These are phyloP conservation scores for Fragariocoptes setiger DNA, from an alignment of 1,140 invertebrate species.

Conservation along the genomic window DNA sequence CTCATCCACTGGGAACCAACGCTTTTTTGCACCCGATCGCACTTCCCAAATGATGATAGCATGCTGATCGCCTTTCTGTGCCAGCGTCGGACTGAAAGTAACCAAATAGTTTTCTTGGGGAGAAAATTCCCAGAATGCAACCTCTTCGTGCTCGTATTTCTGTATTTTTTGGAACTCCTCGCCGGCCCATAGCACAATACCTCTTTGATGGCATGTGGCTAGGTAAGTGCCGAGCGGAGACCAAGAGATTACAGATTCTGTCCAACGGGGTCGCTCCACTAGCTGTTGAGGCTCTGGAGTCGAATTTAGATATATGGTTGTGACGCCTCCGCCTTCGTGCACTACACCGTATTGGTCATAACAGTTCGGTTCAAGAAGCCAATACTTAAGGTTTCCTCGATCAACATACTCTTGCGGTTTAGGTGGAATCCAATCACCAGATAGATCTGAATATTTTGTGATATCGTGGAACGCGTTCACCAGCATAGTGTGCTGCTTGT, in stretches of 20 bases:
- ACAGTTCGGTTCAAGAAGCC: slow-evolving; percentile 62
- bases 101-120: slow-evolving; percentile 86
- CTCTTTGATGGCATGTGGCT: slow-evolving; percentile 71
- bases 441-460: slow-evolving; percentile 66
- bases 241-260: slow-evolving; percentile 8
- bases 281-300: slow-evolving; percentile 48
- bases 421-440: slow-evolving; percentile 69
- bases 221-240: slow-evolving; percentile 45
- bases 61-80: slow-evolving; percentile 18
- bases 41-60: slow-evolving; percentile 76
- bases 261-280: slow-evolving; percentile 31
- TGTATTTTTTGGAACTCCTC: slow-evolving; percentile 64
- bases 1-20: slow-evolving; percentile 48
- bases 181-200: slow-evolving; percentile 86
- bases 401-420: slow-evolving; percentile 46
- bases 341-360: slow-evolving; percentile 78
- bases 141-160: slow-evolving; percentile 57
- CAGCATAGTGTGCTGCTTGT: slow-evolving; percentile 76
- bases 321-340: slow-evolving; percentile 37
- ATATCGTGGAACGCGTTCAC: slow-evolving; percentile 89
- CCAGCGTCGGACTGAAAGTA: slow-evolving; percentile 35
- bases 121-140: slow-evolving; percentile 86
- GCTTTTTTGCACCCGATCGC: slow-evolving; percentile 54
- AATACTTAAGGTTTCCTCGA: slow-evolving; percentile 52
- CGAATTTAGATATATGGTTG: slow-evolving; percentile 63